Conservation (phyloP, 2,888 invertebrate genomes). For the Calameuta filiformis region DNA sequence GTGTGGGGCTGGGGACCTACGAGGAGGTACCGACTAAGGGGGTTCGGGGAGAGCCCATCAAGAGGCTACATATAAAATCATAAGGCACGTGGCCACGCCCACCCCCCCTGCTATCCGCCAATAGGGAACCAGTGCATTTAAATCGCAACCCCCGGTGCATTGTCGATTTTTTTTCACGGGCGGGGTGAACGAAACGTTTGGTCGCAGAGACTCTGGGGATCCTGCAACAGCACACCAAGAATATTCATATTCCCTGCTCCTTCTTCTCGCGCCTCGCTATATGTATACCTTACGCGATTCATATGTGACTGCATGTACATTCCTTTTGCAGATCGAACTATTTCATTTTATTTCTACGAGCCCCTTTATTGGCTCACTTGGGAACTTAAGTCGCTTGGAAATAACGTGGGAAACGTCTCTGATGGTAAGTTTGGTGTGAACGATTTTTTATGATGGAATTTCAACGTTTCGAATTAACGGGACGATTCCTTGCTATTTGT, state of each 20-base stretch:
- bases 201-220: constrained; percentile 12
- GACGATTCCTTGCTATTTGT: neutral
- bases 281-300: neutral
- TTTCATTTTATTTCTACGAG: neutral
- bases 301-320: neutral
- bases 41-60: constrained; percentile 44
- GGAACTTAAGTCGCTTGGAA: neutral
- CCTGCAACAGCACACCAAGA: constrained; percentile 24
- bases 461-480: neutral
- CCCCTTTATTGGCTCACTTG: neutral
- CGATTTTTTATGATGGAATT: neutral
- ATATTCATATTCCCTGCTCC: constrained; percentile 38
- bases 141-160: constrained; percentile 62
- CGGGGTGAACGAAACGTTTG: constrained; percentile 42
- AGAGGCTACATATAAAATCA: constrained; percentile 63
- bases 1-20: constrained; percentile 12
- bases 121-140: constrained; percentile 59
- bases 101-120: constrained; percentile 58
- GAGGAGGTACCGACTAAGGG: constrained; percentile 25
- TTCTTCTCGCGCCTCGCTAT: neutral
- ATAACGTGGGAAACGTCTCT: neutral
- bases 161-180: constrained; percentile 52
- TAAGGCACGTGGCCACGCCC: constrained; percentile 62
- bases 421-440: neutral
- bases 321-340: neutral